phyloP scores from a whole-genome alignment of 2,797 vertebrate genomes.

The Pteropus rufus region DNA sequence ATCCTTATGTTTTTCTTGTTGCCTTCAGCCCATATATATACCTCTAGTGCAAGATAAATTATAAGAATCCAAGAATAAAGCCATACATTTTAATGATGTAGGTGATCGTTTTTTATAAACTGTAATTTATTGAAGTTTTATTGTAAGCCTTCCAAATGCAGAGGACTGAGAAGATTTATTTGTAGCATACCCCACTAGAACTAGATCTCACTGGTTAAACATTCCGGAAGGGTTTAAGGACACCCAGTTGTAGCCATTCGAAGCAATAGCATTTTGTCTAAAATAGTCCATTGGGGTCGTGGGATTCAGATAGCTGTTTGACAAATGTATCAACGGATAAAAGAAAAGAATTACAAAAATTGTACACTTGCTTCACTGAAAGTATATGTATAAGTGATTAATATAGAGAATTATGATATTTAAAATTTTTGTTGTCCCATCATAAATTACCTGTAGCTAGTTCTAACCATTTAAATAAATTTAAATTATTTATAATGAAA shows the following conservation, averaged over 20 bases:
- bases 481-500: not conserved
- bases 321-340: not conserved
- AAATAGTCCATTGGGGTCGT: not conserved
- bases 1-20: not conserved
- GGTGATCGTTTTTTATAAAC: not conserved
- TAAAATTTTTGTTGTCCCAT: not conserved
- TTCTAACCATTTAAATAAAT: not conserved
- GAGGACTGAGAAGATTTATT: slow-evolving; percentile 2
- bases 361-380: not conserved
- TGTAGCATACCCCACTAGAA: not conserved
- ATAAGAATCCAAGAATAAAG: not conserved
- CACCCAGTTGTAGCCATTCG: not conserved
- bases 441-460: not conserved
- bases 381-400: not conserved
- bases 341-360: not conserved
- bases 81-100: not conserved
- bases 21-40: not conserved
- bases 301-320: not conserved
- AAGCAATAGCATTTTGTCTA: not conserved
- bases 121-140: not conserved
- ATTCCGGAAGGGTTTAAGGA: not conserved
- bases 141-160: not conserved
- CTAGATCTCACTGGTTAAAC: not conserved
- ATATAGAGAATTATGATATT: not conserved
- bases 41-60: not conserved